A percentile compares a stretch with the other conserved stretches of the same genome.
Evolutionary conservation across 2,113 vertebrate species (phyloP).

Genomic region (Psettodes erumei): DNA sequence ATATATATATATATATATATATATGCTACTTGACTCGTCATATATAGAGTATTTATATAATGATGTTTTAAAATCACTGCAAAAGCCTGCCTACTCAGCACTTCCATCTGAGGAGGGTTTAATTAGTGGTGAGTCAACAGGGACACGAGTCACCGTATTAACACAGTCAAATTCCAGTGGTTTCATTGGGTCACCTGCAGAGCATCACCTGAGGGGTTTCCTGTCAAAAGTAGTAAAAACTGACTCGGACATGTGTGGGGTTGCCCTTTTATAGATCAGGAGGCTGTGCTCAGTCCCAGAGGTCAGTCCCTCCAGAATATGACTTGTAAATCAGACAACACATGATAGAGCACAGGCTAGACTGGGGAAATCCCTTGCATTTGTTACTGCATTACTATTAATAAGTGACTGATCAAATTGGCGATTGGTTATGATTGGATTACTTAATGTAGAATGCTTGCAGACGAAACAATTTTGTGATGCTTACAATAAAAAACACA

Average conservation of each 20-base stretch:
- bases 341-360: not conserved
- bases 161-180: constrained; percentile 48
- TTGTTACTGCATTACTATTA: not conserved
- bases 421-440: not conserved
- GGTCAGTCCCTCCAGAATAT: constrained; percentile 43
- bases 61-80: not conserved
- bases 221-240: constrained; percentile 57
- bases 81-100: not conserved
- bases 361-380: not conserved
- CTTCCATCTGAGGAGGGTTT: not conserved
- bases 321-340: constrained; percentile 1
- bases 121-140: not conserved
- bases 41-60: too few species aligned
- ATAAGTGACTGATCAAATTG: not conserved
- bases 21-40: too few species aligned
- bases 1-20: too few species aligned
- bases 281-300: constrained; percentile 17
- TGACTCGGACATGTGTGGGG: constrained; percentile 47
- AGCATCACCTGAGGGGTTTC: constrained; percentile 62
- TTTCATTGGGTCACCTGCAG: constrained; percentile 58
- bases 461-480: not conserved
- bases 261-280: constrained; percentile 42
- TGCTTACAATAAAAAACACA: not conserved
- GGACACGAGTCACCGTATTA: not conserved
- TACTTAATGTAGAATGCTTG: not conserved